Evolutionary conservation across 2,888 invertebrate species (phyloP), one percentile per base, ranked within the genome.

Genomic region (Lymantria monacha): DNA sequence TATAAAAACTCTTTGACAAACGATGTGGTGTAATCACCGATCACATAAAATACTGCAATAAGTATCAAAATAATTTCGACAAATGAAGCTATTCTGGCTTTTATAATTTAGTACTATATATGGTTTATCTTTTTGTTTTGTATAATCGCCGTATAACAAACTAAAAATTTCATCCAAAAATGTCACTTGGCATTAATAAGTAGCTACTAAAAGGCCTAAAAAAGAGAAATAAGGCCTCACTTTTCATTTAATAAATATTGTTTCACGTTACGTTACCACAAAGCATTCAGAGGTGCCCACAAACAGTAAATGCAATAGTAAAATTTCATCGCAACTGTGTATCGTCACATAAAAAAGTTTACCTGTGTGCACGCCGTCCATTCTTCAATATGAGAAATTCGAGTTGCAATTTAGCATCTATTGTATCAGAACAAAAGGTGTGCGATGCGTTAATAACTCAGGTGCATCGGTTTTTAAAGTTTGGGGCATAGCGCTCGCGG

Each of bases 381-480:
- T 78, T 76, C 70, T 71, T 76, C 67, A 68, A 79, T 83, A 76
- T 81, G 80, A 87, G 81, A 87, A 87, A 84, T 87, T 82, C 69
- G 81, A 81, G 80, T 85, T 87, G 88, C 88, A 90, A 88, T 90
- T 88, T 85, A 81, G 79, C 72, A 76, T 79, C 86, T 84, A 89
- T 90, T 90, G 89, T 90, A 74, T 73, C 70, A 75, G 84, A 87
- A 88, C 87, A 89, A 88, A 41, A 89, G 81, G 85, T 76, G 79
- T 77, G 73, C 77, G 79, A 84, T 87, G 86, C 87, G 81, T 86
- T 88, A 83, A 88, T 88, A 88, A 87, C 87, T 87, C 87, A 89
- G 88, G 87, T 90, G 90, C 87, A 87, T 84, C 79, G 83, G 69
- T 78, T n/a, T n/a, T 76, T 74, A 73, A 75, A 81, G 82, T 74